Evolutionary conservation across 30 jellyfish, hydroid and myxozoan species (phyloP), one percentile per base, ranked within the genome.

Genomic region (Rhopilema esculentum): DNA sequence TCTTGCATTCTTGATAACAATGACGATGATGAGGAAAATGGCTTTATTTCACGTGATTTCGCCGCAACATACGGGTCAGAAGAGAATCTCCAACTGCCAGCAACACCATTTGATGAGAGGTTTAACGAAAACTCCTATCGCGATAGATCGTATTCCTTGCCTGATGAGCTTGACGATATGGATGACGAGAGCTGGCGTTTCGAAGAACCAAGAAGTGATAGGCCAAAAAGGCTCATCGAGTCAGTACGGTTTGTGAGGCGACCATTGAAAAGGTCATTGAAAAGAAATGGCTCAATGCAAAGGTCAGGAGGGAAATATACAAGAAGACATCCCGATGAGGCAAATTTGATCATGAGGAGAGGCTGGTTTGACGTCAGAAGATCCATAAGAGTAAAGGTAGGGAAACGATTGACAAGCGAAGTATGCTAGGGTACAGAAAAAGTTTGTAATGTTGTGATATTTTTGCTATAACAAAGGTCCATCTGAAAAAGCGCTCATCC

Each of bases 341-440:
- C 57, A 20, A 68, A 48, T 1, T 6, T 84, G 80, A 32, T 72
- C 19, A 84, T 84, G 92, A 51, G 87, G 57, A 71, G 87, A 9
- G 92, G 92, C 23, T 77, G 84, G 90, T 87, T 87, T 69, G 96
- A 87, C 72, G 82, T 78, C 61, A 67, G 96, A 29, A 50, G 52
- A 33, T 69, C 96, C 6, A 87, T 78, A 1, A 77, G 83, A 78
- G 90, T 78, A 0, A 87, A 87, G 88, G 91, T 81, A 30, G 28
- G 82, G 27, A 29, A 6, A n/a, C 27, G n/a, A n/a, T n/a, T n/a
- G n/a, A n/a, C n/a, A n/a, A n/a, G n/a, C n/a, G n/a, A n/a, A n/a
- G n/a, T n/a, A n/a, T n/a, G n/a, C n/a, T n/a, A n/a, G n/a, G n/a
- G n/a, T n/a, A n/a, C n/a, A n/a, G n/a, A n/a, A n/a, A n/a, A n/a